Evolutionary conservation across 2,888 invertebrate species (phyloP), one percentile per base, ranked within the genome.

Genomic region (Calameuta pallipes): DNA sequence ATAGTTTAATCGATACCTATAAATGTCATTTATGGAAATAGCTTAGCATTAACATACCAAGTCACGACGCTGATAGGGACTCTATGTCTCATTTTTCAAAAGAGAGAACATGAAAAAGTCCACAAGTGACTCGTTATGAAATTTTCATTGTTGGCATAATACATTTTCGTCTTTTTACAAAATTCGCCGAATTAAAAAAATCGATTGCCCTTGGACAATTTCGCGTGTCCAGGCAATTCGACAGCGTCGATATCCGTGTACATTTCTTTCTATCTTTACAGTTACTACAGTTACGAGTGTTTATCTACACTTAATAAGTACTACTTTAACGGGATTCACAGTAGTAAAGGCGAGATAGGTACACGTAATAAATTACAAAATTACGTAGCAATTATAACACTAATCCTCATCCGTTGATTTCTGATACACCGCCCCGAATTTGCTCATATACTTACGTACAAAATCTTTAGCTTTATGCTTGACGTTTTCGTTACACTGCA

Each of bases 381-480:
- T 79, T 80, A 75, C 75, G 76, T 80, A 74, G 37, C 70, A 77
- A 36, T 78, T 30, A 30, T 79, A 79, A 76, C 68, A 83, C 89
- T 89, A 92, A 87, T 92, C 92, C 85, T 95, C 95, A 85, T 96
- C 95, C 13, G 94, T 94, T 69, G 95, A 94, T 83, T 95, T 93
- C 82, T 93, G 93, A 92, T 97, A 97, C 41, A 95, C 94, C 2
- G 96, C 94, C 0, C 98, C 98, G 92, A 97, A 98, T 92, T 98
- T 98, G 35, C 95, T 95, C 99, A 99, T 99, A 92, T 99, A 99
- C 90, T 98, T 98, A 88, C 95, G 95, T 78, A 99, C 97, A 91
- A 97, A 99, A 92, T 98, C 98, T 91, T 96, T 96, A 33, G 98
- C 98, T 92, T 99, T 99, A 85, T 96, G 95, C 86, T 98, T 97